Percentiles rank a stretch among this genome's conserved stretches.
These are phyloP conservation scores for Melinaea menophilus DNA, from an alignment of 2,888 invertebrate species.

Conservation along the genomic window DNA sequence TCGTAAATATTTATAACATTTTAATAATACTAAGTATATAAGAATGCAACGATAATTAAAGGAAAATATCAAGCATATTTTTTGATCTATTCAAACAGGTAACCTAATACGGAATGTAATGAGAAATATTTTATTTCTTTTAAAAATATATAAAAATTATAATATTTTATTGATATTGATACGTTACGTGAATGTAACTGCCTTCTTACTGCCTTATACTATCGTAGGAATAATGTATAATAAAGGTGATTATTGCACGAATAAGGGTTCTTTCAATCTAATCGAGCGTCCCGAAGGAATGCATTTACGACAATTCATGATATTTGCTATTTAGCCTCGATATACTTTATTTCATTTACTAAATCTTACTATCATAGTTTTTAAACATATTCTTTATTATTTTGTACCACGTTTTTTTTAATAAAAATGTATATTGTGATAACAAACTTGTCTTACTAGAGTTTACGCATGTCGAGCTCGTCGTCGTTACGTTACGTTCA, in stretches of 20 bases:
- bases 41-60: no score
- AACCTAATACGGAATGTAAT: no score
- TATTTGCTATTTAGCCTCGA: constrained; percentile 16
- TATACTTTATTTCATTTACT: constrained; percentile 1
- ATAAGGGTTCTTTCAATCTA: constrained; percentile 21
- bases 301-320: constrained; percentile 14
- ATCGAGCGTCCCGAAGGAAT: constrained; percentile 16
- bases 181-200: neutral
- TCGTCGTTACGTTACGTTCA: constrained; percentile 50
- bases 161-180: no score
- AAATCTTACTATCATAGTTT: no score
- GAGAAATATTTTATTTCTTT: no score
- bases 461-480: no score
- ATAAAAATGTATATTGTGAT: neutral
- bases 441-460: constrained; percentile 31
- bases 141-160: no score
- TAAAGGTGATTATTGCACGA: constrained; percentile 10
- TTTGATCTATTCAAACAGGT: no score
- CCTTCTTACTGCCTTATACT: neutral
- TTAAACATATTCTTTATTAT: constrained; percentile 3
- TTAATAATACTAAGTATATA: no score
- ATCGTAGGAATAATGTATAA: constrained; percentile 2
- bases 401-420: neutral
- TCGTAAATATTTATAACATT: no score
- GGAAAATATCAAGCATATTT: no score